Conservation (phyloP, 2,888 invertebrate species). For the Lasioglossum figueresi region DNA sequence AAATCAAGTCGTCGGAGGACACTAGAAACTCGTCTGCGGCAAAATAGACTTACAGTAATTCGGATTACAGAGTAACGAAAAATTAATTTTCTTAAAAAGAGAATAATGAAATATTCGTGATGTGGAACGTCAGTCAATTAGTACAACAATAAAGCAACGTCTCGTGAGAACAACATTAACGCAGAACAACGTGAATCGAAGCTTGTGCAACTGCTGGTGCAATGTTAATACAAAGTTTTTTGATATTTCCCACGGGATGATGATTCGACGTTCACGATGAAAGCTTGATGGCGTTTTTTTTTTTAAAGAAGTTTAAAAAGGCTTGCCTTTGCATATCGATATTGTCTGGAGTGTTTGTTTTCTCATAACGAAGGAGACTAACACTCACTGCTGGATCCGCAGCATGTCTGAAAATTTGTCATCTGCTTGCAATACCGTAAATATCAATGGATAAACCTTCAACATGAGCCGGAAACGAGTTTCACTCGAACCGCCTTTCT, state of each 20-base stretch:
- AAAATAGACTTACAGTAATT: too few species aligned
- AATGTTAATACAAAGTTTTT: background rate
- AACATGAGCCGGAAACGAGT: background rate
- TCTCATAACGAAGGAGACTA: conserved; percentile 82
- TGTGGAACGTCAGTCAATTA: background rate
- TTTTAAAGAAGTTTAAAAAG: conserved; percentile 62
- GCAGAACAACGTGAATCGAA: background rate
- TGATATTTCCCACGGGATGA: conserved; percentile 30
- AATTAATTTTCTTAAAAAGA: background rate
- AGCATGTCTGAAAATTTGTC: conserved; percentile 81
- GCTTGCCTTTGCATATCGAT: conserved; percentile 81
- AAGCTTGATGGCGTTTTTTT: conserved; percentile 28
- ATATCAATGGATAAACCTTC: conserved; percentile 34
- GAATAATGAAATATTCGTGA: background rate
- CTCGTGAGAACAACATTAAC: background rate
- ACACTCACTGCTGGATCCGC: conserved; percentile 81
- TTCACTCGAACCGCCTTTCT: conserved; percentile 1
- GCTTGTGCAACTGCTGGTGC: background rate
- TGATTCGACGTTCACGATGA: conserved; percentile 17
- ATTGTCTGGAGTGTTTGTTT: conserved; percentile 79
- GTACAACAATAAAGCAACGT: background rate
- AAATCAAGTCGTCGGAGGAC: background rate
- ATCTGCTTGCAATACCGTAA: conserved; percentile 54
- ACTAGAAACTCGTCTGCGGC: too few species aligned
- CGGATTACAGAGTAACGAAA: background rate